These are phyloP conservation scores for Cinclus cinclus DNA, from an alignment of 2,113 vertebrate genomes.

Conservation along the genomic window DNA sequence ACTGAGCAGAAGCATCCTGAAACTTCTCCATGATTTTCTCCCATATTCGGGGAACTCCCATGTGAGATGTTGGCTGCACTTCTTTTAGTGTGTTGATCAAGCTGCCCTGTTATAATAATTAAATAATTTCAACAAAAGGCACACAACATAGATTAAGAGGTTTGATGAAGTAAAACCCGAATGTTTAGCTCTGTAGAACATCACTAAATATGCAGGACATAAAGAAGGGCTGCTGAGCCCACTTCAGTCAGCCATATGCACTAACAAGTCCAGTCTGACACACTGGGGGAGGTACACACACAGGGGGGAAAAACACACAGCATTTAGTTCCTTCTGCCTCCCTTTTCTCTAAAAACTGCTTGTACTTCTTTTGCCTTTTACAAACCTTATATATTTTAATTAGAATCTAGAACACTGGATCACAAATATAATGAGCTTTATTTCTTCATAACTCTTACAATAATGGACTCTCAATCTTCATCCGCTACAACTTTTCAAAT, in stretches of 20 bases:
- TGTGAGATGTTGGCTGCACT: conserved; percentile 82
- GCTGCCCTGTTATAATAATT: conserved; percentile 74
- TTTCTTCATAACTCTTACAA: background rate
- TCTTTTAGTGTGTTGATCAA: conserved; percentile 81
- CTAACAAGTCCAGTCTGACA: background rate
- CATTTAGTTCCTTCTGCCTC: background rate
- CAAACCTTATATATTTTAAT: background rate
- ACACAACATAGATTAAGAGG: background rate
- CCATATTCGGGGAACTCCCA: conserved; percentile 91
- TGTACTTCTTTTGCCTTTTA: background rate
- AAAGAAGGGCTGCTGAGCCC: background rate
- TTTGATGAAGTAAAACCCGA: background rate
- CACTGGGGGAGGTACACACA: fast-evolving
- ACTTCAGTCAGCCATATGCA: background rate
- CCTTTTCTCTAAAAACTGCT: background rate
- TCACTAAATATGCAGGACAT: background rate
- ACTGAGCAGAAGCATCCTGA: conserved; percentile 77
- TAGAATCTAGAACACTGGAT: background rate
- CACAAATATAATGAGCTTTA: background rate
- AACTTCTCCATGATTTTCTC: conserved; percentile 93
- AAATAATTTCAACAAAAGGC: background rate
- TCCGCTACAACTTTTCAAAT: background rate
- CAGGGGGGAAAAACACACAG: background rate
- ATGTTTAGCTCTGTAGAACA: background rate
- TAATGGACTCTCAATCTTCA: background rate